phyloP scores from a whole-genome alignment of 2,113 vertebrate species.

The Bujurquina vittata region DNA sequence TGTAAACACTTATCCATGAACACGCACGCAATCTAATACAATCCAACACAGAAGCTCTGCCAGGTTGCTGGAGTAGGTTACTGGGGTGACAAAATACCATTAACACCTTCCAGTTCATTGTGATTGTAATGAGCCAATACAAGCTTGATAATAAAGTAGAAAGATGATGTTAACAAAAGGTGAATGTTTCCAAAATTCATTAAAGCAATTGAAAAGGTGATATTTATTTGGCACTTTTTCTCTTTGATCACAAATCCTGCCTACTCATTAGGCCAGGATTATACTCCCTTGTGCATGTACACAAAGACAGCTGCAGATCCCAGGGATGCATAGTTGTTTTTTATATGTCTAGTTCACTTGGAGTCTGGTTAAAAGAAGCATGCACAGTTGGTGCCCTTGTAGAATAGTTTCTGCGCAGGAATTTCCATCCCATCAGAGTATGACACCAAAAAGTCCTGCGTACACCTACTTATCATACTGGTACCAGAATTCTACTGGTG shows the following conservation, averaged over 20 bases:
- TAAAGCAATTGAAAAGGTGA: neutral
- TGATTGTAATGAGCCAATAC: neutral
- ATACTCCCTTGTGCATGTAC: neutral
- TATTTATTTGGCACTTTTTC: neutral
- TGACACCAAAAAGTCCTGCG: neutral
- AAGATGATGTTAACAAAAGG: neutral
- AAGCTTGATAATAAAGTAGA: neutral
- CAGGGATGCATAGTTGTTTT: neutral
- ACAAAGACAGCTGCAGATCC: neutral
- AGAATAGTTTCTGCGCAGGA: neutral
- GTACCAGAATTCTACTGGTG: too few species aligned
- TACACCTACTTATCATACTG: too few species aligned
- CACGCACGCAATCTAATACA: neutral
- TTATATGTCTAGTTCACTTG: neutral
- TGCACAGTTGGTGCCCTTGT: neutral
- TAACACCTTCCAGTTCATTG: neutral
- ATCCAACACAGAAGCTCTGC: neutral
- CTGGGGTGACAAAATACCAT: neutral
- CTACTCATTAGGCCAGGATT: neutral
- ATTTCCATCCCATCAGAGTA: neutral
- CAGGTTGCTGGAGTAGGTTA: neutral
- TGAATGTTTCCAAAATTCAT: neutral
- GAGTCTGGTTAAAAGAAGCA: neutral
- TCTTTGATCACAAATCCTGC: neutral
- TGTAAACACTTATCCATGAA: neutral